phyloP scores from a whole-genome alignment of 2,888 invertebrate genomes.

The Allacma fusca region DNA sequence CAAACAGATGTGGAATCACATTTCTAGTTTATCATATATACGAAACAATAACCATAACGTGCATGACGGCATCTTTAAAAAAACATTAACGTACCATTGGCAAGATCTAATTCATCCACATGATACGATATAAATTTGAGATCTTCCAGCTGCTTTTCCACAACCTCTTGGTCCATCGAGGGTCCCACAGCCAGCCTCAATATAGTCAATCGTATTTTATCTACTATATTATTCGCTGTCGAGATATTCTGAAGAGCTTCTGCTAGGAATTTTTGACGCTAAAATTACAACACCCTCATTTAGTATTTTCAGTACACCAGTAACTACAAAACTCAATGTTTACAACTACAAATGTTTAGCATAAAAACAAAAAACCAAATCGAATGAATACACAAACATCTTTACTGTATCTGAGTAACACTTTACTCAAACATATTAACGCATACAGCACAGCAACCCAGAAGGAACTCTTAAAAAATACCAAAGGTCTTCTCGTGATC shows the following conservation, averaged over 20 bases:
- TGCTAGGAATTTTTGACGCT: conserved; percentile 28
- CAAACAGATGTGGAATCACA: too few species aligned
- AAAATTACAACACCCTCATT: not conserved
- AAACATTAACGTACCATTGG: conserved; percentile 30
- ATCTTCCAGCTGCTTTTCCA: conserved; percentile 17
- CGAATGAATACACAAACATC: too few species aligned
- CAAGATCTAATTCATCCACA: conserved; percentile 42
- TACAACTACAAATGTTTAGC: too few species aligned
- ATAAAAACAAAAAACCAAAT: too few species aligned
- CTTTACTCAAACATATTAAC: too few species aligned
- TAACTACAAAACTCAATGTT: too few species aligned
- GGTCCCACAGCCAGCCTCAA: conserved; percentile 19
- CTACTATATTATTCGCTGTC: conserved; percentile 28
- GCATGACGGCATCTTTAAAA: not conserved
- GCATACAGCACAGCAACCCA: too few species aligned
- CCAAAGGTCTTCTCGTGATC: not conserved
- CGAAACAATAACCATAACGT: too few species aligned
- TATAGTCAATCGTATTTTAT: conserved; percentile 18
- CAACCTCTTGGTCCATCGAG: conserved; percentile 4
- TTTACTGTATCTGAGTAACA: too few species aligned
- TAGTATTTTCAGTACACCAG: too few species aligned
- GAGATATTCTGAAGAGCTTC: conserved; percentile 23
- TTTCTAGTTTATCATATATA: too few species aligned
- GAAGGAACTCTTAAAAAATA: not conserved
- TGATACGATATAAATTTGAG: conserved; percentile 40